Evolutionary conservation across 2,797 vertebrate species (phyloP).

Genomic region (Apodemus agrarius): DNA sequence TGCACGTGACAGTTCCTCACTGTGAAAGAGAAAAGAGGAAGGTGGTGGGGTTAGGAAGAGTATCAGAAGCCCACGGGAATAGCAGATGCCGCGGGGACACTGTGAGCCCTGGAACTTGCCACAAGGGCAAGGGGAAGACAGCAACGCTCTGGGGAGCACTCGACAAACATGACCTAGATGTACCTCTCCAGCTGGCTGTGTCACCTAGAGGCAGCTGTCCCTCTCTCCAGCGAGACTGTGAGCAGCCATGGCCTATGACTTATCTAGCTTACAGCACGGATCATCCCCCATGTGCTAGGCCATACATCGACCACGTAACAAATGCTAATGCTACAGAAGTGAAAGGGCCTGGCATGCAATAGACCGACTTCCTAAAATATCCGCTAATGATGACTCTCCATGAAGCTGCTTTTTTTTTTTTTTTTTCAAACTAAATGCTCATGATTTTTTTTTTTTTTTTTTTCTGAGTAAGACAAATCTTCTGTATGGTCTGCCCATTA

Average conservation of each 20-base stretch:
- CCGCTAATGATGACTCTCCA: not conserved
- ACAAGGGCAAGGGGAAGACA: not conserved
- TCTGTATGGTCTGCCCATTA: not conserved
- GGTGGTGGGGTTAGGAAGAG: not conserved
- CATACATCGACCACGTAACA: not conserved
- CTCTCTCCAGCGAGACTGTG: not conserved
- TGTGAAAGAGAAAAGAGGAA: not conserved
- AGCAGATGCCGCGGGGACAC: not conserved
- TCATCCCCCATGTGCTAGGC: not conserved
- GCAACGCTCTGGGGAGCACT: not conserved
- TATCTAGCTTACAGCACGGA: not conserved
- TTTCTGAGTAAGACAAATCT: not conserved
- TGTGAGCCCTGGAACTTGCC: accelerated
- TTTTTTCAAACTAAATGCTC: slow-evolving; percentile 1
- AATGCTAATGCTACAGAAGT: not conserved
- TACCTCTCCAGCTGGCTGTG: not conserved
- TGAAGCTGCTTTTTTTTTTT: not conserved
- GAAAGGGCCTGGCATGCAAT: not conserved
- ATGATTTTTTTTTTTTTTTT: not conserved
- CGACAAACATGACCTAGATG: not conserved
- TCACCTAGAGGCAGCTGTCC: not conserved
- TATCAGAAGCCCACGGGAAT: too few species aligned
- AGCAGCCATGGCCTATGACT: not conserved
- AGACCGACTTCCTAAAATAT: slow-evolving; percentile 11
- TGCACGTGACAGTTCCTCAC: not conserved